These are phyloP conservation scores for Daboia siamensis DNA, from an alignment of 2,113 vertebrate genomes.

Conservation along the genomic window DNA sequence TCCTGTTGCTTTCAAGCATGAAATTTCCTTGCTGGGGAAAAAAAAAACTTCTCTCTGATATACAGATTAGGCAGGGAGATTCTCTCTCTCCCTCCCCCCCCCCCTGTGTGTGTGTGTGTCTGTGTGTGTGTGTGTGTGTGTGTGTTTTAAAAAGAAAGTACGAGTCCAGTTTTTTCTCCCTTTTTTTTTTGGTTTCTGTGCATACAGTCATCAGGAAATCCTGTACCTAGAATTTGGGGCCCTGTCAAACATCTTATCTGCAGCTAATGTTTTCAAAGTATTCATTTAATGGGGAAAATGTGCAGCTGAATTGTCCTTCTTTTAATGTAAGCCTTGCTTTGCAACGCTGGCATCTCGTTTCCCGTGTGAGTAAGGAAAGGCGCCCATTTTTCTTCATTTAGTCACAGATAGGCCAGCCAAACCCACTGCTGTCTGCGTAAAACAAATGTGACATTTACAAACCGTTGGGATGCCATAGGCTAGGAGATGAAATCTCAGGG, in stretches of 20 bases:
- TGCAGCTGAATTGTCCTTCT: slow-evolving; percentile 60
- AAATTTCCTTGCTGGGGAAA: not conserved
- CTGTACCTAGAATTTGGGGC: not conserved
- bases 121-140: too few species aligned
- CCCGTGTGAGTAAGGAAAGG: slow-evolving; percentile 48
- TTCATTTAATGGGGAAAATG: slow-evolving; percentile 43
- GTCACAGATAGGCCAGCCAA: slow-evolving; percentile 43
- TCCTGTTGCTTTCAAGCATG: not conserved
- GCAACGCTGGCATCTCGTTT: slow-evolving; percentile 57
- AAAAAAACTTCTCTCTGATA: not conserved
- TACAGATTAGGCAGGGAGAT: not conserved
- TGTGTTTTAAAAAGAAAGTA: not conserved
- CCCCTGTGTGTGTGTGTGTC: too few species aligned
- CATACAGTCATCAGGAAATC: not conserved
- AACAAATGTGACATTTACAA: slow-evolving; percentile 63
- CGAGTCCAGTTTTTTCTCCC: not conserved
- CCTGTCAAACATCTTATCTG: not conserved
- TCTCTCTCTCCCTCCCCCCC: not conserved
- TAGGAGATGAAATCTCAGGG: slow-evolving; percentile 63
- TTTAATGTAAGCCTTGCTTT: slow-evolving; percentile 51
- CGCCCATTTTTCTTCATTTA: slow-evolving; percentile 65
- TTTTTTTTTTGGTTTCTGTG: not conserved
- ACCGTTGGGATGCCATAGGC: slow-evolving; percentile 60
- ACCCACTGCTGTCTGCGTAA: slow-evolving; percentile 56
- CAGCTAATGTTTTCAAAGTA: slow-evolving; percentile 20